Base-by-base conservation (phyloP, 2,888 invertebrate genomes). In the Acleris laterana region DNA sequence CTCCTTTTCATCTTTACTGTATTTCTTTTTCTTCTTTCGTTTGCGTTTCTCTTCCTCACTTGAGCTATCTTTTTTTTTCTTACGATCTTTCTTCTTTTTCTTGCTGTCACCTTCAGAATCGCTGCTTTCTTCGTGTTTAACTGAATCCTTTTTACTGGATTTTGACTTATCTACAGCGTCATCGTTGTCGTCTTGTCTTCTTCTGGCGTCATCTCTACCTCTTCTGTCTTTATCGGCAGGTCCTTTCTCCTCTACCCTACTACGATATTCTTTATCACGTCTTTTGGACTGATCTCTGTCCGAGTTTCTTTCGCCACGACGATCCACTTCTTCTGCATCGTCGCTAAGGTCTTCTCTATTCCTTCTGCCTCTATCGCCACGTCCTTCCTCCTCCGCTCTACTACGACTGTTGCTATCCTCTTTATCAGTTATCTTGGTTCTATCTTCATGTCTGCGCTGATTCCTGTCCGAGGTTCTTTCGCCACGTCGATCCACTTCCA, bases 121-220 rank as follows among this genome's bases (percentile, higher is more conserved):
- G 22, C 63, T 71, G 11, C 68, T 70, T 50, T 63, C 61, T 56
- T 38, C 58, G 62, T 64, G 72, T 77, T 46, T 71, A 65, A 48
- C 61, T 68, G 28, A 61, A 61, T 44, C 68, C 42, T 44, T 58
- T 60, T 60, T 63, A 9, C 32, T 53, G 7, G 46, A 50, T 51
- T 68, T 51, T 68, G 38, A 4, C 11, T 1, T 1, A 3, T 4
- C 3, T 38, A 38, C 5, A 38, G 11, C 13, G 0, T 38, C 38
- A 38, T 63, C 64, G 65, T 65, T 51, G 55, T 70, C 60, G 20
- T 73, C 70, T 9, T 70, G 63, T 55, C 57, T 69, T 44, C 61
- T 69, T 32, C 32, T 62, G 38, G 61, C 62, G 20, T 59, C 64
- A 50, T 63, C 46, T 46, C 17, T 46, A 17, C 4, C 1, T 4